Evolutionary conservation across 2,113 vertebrate species (phyloP), one percentile per base, ranked within the genome.

Genomic region (Cygnus atratus): DNA sequence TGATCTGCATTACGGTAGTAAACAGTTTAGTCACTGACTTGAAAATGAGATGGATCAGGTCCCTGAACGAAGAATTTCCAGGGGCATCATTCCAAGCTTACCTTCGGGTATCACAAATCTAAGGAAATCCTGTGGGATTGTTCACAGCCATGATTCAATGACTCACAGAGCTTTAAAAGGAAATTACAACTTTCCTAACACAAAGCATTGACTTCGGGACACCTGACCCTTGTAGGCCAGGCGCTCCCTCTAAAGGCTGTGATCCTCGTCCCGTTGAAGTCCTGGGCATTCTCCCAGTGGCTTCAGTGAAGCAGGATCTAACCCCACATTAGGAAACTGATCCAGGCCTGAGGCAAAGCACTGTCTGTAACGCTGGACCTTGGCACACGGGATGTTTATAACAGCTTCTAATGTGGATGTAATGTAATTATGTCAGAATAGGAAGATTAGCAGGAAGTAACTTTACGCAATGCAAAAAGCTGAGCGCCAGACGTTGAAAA

Each of bases 81-180:
- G 87, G 75, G 84, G n/a, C 24, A 0, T 70, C 80, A 66, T 87
- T 95, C 88, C 84, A 93, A 94, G 50, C 71, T 82, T 93, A 96
- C 96, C 91, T 97, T 96, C 62, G 84, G 87, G 88, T 95, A 97
- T 94, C 83, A 70, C 71, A 95, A 90, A 95, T 95, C 92, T 95
- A 94, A 95, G 95, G 95, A 95, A 96, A 95, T 95, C 96, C 96
- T 96, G 94, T 78, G 92, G 95, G 96, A 95, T 96, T 96, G 95
- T 93, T 95, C 95, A 74, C 63, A 92, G 95, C 90, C 93, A 39
- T 29, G 86, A 91, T 88, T 96, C 90, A 91, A 25, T 97, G 96
- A 97, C 79, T 97, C 97, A 97, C 78, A 9, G 35, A 92, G 77
- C 84, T 89, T 93, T 92, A 76, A 95, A 96, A 95, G 97, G 96